These are phyloP conservation scores for Microplitis manilae DNA, from an alignment of 2,888 invertebrate genomes.

Conservation along the genomic window DNA sequence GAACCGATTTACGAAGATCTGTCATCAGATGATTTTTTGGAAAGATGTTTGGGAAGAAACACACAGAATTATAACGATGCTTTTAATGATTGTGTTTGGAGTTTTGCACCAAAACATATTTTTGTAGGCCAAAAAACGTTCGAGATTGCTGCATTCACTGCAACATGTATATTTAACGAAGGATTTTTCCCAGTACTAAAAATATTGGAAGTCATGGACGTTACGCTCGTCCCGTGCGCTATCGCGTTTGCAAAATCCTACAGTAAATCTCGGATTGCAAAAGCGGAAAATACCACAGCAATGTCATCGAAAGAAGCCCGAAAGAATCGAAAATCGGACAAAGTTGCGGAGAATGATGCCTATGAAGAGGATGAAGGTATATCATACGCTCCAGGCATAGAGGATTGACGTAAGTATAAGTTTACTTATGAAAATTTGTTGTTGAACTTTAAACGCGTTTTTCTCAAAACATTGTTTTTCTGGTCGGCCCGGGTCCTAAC, in stretches of 20 bases:
- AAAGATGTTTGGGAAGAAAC: constrained; percentile 44
- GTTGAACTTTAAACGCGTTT: constrained; percentile 6
- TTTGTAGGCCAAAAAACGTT: constrained; percentile 38
- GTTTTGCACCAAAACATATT: constrained; percentile 44
- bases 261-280: constrained; percentile 11
- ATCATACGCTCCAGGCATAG: constrained; percentile 36
- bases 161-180: constrained; percentile 43
- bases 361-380: constrained; percentile 37
- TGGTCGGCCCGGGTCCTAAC: too few species aligned
- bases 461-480: background rate
- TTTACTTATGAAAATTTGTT: constrained; percentile 9
- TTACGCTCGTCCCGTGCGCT: constrained; percentile 37
- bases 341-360: constrained; percentile 38
- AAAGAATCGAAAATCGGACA: constrained; percentile 21
- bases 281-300: constrained; percentile 12
- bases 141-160: constrained; percentile 41
- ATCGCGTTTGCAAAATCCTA: background rate
- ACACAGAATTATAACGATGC: constrained; percentile 48
- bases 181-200: constrained; percentile 43
- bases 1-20: constrained; percentile 45
- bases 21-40: constrained; percentile 41
- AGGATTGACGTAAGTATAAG: constrained; percentile 20
- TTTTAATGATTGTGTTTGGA: constrained; percentile 46
- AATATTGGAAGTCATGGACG: constrained; percentile 47
- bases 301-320: constrained; percentile 23